Percentiles rank a stretch among this genome's conserved stretches.
These are phyloP conservation scores for Melanotaenia trifasciata DNA, from an alignment of 2,797 vertebrate species.

Conservation along the genomic window DNA sequence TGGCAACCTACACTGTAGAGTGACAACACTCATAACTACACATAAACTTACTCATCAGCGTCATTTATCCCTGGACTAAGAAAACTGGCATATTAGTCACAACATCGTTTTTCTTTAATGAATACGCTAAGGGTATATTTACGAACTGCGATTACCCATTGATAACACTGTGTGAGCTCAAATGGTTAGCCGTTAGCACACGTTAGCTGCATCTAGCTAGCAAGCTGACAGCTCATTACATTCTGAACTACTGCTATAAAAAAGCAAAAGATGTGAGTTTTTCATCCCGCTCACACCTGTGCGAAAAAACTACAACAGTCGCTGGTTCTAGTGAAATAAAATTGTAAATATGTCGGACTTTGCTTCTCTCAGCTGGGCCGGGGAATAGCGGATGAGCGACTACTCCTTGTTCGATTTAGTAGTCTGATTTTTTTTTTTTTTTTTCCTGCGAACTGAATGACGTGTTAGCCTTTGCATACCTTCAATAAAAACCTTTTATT, in stretches of 20 bases:
- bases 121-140: not conserved
- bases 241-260: not conserved
- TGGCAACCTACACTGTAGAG: constrained; percentile 13
- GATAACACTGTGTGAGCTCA: not conserved
- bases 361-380: constrained; percentile 37
- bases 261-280: not conserved
- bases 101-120: not conserved
- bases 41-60: not conserved
- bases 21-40: constrained; percentile 43
- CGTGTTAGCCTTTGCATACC: constrained; percentile 18
- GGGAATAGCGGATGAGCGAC: constrained; percentile 52
- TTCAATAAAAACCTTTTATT: constrained; percentile 15
- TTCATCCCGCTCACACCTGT: not conserved
- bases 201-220: constrained; percentile 39
- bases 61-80: not conserved
- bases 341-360: constrained; percentile 37
- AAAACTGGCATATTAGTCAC: not conserved
- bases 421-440: constrained; percentile 41
- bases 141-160: not conserved
- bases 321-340: constrained; percentile 9
- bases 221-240: constrained; percentile 7
- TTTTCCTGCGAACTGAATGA: constrained; percentile 28
- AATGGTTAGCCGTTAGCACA: constrained; percentile 58
- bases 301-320: not conserved
- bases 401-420: constrained; percentile 56